Evolutionary conservation across 2,888 invertebrate species (phyloP), one percentile per base, ranked within the genome.

Genomic region (Rutpela maculata): DNA sequence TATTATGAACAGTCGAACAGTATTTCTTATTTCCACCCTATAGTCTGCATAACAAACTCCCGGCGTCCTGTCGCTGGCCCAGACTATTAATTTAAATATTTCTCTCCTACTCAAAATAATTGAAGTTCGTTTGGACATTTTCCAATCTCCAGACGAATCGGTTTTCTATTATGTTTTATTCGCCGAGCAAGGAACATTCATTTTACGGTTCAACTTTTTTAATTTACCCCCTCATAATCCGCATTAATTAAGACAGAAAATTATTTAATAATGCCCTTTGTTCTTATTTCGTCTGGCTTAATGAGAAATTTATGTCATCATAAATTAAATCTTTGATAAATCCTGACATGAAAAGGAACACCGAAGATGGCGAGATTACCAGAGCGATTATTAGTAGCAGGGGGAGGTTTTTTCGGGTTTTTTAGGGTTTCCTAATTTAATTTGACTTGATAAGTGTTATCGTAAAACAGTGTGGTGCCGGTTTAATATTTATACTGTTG

Each of bases 261-360:
- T 70, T 70, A 70, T 70, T 70, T 70, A 60, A 70, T 70, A 70
- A 56, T 43, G 70, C 22, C 70, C n/a, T 70, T 70, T 70, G 70
- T 70, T 70, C 70, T 31, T 43, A 18, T 35, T 38, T 18, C 35
- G 56, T 55, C 57, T 12, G 50, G 35, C 35, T 56, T 60, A 38
- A 70, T 60, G 70, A 60, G 68, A 38, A 22, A 70, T 38, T 60
- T 70, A 22, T 38, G 60, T 35, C 60, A 60, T 38, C 70, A 43
- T 43, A 70, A 60, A 60, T 60, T 70, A 60, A 60, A 70, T 69
- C 56, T 35, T 19, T 43, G 38, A 35, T 57, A 69, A 69, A 69
- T 69, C 69, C 43, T 18, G 38, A 17, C 18, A 17, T 65, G 35
- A 43, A 35, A 43, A 65, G 65, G 38, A 43, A 26, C 35, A 18